phyloP scores from a whole-genome alignment of 2,797 vertebrate species.

The Coluber constrictor region DNA sequence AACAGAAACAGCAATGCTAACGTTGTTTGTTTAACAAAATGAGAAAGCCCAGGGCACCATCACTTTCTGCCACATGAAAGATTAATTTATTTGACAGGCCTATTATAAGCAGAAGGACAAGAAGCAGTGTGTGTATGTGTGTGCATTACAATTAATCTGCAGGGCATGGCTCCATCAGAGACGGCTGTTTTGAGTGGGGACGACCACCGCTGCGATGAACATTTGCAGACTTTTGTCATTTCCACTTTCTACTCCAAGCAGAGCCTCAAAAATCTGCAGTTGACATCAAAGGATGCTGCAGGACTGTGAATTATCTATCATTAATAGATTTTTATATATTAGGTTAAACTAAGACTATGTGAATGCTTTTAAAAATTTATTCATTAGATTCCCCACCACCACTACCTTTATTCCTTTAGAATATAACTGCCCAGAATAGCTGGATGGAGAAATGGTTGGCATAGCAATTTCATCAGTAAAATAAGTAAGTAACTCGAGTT shows the following conservation, averaged over 20 bases:
- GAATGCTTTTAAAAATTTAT: too few relatives aligned
- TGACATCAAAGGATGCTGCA: background rate
- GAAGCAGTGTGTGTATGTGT: background rate
- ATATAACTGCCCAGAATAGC: too few relatives aligned
- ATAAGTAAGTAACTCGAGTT: too few relatives aligned
- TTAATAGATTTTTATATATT: too few relatives aligned
- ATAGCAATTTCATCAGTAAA: too few relatives aligned
- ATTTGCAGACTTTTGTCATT: background rate
- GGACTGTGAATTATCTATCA: too few relatives aligned
- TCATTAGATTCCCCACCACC: too few relatives aligned
- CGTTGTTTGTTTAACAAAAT: conserved; percentile 6
- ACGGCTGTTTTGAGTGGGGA: background rate
- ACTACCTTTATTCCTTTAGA: too few relatives aligned
- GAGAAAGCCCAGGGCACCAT: background rate
- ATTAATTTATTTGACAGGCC: background rate
- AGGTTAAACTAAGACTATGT: too few relatives aligned
- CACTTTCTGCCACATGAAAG: conserved; percentile 22
- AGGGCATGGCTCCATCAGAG: background rate
- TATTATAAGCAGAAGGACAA: background rate
- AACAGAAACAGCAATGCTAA: background rate
- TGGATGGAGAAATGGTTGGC: too few relatives aligned
- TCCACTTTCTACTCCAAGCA: background rate
- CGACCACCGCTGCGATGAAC: background rate
- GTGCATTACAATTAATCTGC: too few relatives aligned
- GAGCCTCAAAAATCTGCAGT: background rate